These are phyloP conservation scores for Calycopis cecrops DNA, from an alignment of 1,140 invertebrate species.

Conservation along the genomic window DNA sequence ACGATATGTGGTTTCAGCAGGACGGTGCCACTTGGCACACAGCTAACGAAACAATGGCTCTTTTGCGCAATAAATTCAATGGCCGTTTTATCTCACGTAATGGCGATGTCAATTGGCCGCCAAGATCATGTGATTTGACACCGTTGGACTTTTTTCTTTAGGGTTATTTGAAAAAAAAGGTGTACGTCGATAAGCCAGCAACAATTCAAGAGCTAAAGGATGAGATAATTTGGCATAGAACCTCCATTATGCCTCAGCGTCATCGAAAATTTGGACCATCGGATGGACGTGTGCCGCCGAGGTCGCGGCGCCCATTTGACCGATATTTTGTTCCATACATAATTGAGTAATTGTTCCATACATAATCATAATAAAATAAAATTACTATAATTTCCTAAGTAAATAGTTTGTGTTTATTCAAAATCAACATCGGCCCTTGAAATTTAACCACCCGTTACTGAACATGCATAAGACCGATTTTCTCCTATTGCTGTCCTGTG, in stretches of 20 bases:
- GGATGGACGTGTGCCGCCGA: neutral
- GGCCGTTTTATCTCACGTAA: constrained; percentile 16
- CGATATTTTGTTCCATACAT: no score
- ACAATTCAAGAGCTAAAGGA: constrained; percentile 19
- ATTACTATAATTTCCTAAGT: no score
- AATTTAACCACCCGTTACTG: no score
- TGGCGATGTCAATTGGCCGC: constrained; percentile 23
- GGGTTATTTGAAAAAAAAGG: constrained; percentile 9
- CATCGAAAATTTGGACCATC: constrained; percentile 16
- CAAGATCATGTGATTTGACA: constrained; percentile 29
- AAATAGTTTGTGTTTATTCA: no score
- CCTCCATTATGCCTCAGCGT: constrained; percentile 13
- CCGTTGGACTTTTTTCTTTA: constrained; percentile 22
- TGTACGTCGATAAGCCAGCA: constrained; percentile 12
- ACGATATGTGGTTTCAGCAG: constrained; percentile 23
- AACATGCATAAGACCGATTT: no score
- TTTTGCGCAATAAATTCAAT: no score
- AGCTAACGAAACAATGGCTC: no score
- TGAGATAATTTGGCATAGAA: constrained; percentile 17
- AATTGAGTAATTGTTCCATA: no score
- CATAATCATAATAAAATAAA: no score
- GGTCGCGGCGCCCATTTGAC: no score
- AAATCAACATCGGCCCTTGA: no score
- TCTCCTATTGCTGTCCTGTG: no score
- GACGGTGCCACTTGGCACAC: constrained; percentile 21